Conservation (phyloP, 2,888 invertebrate species). For the Latrodectus elegans region DNA sequence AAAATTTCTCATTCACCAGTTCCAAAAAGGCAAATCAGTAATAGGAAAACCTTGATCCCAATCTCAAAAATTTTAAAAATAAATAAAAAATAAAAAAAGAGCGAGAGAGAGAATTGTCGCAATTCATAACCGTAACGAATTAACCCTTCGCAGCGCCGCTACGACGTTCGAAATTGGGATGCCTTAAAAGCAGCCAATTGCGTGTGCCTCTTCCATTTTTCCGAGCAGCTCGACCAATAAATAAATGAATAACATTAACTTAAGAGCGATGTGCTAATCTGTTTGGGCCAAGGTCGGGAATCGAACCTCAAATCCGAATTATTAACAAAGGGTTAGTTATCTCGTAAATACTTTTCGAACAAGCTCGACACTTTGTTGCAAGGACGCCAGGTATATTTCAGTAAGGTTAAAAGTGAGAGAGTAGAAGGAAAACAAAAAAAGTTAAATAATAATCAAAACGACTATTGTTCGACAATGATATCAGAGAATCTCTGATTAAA, state of each 20-base stretch:
- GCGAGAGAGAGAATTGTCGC: too few relatives aligned
- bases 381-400: not conserved
- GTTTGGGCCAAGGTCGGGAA: conserved; percentile 1
- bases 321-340: not conserved
- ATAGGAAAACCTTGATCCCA: not conserved
- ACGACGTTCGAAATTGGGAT: too few relatives aligned
- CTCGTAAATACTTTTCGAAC: not conserved
- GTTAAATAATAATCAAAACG: too few relatives aligned
- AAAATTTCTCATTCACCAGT: not conserved
- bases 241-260: too few relatives aligned
- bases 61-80: not conserved
- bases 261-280: not conserved
- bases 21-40: not conserved
- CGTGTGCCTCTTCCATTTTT: too few relatives aligned
- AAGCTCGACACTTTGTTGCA: not conserved
- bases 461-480: too few relatives aligned
- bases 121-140: not conserved
- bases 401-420: too few relatives aligned
- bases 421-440: too few relatives aligned
- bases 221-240: too few relatives aligned
- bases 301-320: not conserved
- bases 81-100: not conserved
- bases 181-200: too few relatives aligned
- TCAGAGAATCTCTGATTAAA: too few relatives aligned
- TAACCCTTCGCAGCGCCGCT: not conserved